Base-by-base conservation (phyloP, 2,113 vertebrate species). In the Melanocharis versteri region DNA sequence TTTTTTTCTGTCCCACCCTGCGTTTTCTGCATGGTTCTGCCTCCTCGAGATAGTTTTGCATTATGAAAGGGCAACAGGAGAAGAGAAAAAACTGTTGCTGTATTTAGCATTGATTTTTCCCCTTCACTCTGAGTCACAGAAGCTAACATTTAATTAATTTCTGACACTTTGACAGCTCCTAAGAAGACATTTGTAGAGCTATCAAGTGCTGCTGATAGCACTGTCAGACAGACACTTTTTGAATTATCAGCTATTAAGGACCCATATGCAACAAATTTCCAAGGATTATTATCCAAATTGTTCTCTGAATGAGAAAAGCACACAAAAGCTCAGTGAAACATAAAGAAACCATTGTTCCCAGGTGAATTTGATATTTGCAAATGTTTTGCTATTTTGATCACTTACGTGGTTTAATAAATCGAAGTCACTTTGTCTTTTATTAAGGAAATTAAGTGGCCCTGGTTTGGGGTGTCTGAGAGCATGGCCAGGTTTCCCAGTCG, bases 131-230 rank as follows among this genome's bases (percentile, higher is more conserved):
- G 98, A 98, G 96, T 98, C 98, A 98, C 97, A 97, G 39, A 87
- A 96, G 97, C 97, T 96, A 98, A 97, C 98, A 97, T 97, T 98
- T 98, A 98, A 98, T 98, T 98, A 98, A 98, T 98, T 97, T 97
- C 97, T 98, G 98, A 98, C 98, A 98, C 96, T 98, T 98, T 98
- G 98, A 98, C 98, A 98, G 98, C 88, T 98, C 80, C 95, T 94
- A 89, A 98, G 94, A 97, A 95, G 98, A 97, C 96, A 87, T 97
- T 98, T 97, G 98, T 89, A 95, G 96, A 98, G 93, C 97, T 97
- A 97, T 98, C 98, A 97, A 98, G 76, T 92, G 92, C 50, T 9
- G 87, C 91, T 96, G 95, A 93, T 93, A 96, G 96, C 94, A 54
- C 87, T 98, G 98, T 96, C 96, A 98, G 96, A 97, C 95, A 97